Evolutionary conservation across 2,113 vertebrate genomes (phyloP).

Genomic region (Apteryx owenii): DNA sequence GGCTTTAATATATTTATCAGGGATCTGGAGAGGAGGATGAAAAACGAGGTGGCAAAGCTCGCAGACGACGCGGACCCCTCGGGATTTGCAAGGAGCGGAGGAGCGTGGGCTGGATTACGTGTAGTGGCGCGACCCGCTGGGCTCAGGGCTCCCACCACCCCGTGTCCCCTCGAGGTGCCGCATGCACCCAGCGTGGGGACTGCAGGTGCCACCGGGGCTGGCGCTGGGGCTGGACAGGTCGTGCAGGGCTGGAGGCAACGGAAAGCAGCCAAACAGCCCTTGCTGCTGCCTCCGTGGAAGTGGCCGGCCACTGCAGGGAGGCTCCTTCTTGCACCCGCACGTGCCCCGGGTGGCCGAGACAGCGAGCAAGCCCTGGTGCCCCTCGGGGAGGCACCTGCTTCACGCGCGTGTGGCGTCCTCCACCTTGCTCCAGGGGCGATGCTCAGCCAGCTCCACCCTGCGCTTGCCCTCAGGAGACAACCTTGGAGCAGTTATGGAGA

Average conservation of each 20-base stretch:
- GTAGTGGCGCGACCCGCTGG: no score
- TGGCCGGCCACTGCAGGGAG: no score
- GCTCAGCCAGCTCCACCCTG: not conserved
- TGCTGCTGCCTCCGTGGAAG: no score
- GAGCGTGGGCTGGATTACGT: not conserved
- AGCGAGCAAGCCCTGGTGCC: no score
- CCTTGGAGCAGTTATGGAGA: not conserved
- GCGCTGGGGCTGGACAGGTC: no score
- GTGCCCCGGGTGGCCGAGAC: no score
- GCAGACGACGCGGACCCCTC: fast-evolving
- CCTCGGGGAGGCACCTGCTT: not conserved
- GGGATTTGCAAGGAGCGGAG: not conserved
- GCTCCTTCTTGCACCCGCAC: no score
- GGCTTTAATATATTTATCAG: not conserved
- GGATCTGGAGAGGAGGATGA: not conserved
- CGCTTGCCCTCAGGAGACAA: not conserved
- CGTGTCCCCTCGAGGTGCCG: no score
- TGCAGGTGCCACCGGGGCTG: not conserved
- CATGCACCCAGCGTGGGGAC: not conserved
- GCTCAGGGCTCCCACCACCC: not conserved
- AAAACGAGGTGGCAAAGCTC: not conserved
- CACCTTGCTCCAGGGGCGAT: not conserved
- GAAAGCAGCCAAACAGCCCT: not conserved
- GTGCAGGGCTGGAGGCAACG: no score
- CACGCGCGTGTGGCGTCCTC: not conserved